Conservation (phyloP, 1,140 invertebrate species). For the Bombus breviceps region DNA sequence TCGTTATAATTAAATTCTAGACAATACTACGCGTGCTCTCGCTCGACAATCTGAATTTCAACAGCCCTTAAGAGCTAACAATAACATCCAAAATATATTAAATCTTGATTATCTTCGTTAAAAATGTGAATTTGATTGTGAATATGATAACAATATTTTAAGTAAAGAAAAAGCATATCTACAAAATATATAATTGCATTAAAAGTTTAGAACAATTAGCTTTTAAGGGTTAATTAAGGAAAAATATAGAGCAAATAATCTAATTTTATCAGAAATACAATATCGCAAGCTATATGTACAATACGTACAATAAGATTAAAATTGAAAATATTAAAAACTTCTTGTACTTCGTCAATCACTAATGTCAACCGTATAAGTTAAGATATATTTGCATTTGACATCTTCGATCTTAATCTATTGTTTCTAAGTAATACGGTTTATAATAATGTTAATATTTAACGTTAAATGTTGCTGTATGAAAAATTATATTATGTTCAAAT, state of each 20-base stretch:
- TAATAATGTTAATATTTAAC: not conserved
- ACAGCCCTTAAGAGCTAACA: conserved; percentile 33
- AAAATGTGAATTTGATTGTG: not conserved
- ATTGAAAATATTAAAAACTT: conserved; percentile 18
- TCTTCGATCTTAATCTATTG: not conserved
- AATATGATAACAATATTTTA: not conserved
- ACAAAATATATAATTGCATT: not conserved
- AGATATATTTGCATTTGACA: conserved; percentile 18
- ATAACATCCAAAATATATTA: not conserved
- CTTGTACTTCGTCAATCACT: conserved; percentile 17
- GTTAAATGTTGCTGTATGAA: not conserved
- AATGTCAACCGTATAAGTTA: not conserved
- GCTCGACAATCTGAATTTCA: conserved; percentile 49
- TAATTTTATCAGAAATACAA: conserved; percentile 34
- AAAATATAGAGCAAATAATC: conserved; percentile 25
- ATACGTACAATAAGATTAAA: conserved; percentile 13
- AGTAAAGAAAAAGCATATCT: not conserved
- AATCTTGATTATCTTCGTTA: not conserved
- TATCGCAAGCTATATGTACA: not conserved
- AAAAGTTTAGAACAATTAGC: conserved; percentile 8
- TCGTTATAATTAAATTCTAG: conserved; percentile 50
- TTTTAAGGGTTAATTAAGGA: conserved; percentile 29
- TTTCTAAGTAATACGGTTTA: not conserved
- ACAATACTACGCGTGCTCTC: conserved; percentile 55
- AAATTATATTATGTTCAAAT: not conserved